A percentile compares a stretch with the other conserved stretches of the same genome.
phyloP scores from a whole-genome alignment of 2,113 vertebrate species.

The Xiphophorus hellerii region DNA sequence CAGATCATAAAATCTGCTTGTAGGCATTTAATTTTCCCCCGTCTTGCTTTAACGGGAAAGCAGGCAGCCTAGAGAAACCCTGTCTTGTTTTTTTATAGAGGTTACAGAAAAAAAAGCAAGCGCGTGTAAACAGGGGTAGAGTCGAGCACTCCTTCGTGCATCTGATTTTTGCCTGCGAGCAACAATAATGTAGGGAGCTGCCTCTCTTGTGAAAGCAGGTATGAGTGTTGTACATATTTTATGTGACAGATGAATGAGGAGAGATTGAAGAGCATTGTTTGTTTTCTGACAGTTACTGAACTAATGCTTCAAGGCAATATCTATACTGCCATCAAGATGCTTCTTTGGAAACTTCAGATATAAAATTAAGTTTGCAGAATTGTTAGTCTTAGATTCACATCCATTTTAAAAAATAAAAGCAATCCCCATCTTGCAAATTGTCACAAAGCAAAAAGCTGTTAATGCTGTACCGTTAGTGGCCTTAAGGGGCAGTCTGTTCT shows the following conservation, averaged over 20 bases:
- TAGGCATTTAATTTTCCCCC: slow-evolving; percentile 77
- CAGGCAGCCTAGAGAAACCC: slow-evolving; percentile 70
- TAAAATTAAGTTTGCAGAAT: slow-evolving; percentile 38
- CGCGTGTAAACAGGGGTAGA: slow-evolving; percentile 65
- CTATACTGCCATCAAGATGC: slow-evolving; percentile 23
- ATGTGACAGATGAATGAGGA: slow-evolving; percentile 71
- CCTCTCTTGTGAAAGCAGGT: slow-evolving; percentile 67
- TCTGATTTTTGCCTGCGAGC: slow-evolving; percentile 72
- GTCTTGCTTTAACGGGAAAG: slow-evolving; percentile 74
- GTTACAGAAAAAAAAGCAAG: slow-evolving; percentile 67
- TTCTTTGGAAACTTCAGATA: slow-evolving; percentile 28
- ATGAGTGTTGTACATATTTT: slow-evolving; percentile 65
- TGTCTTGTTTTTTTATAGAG: slow-evolving; percentile 70
- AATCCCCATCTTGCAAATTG: background rate
- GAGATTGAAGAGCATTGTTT: slow-evolving; percentile 66
- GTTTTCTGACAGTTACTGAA: slow-evolving; percentile 62
- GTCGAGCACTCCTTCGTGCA: slow-evolving; percentile 60
- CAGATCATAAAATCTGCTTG: slow-evolving; percentile 82
- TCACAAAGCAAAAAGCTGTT: background rate
- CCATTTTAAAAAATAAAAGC: slow-evolving; percentile 8
- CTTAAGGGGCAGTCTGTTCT: slow-evolving; percentile 61
- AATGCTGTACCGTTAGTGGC: slow-evolving; percentile 32
- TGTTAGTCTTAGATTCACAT: slow-evolving; percentile 20
- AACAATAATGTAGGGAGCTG: slow-evolving; percentile 62
- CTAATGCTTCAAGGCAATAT: slow-evolving; percentile 57